Conservation (phyloP, 2,113 vertebrate genomes). For the Oreochromis spilurus region DNA sequence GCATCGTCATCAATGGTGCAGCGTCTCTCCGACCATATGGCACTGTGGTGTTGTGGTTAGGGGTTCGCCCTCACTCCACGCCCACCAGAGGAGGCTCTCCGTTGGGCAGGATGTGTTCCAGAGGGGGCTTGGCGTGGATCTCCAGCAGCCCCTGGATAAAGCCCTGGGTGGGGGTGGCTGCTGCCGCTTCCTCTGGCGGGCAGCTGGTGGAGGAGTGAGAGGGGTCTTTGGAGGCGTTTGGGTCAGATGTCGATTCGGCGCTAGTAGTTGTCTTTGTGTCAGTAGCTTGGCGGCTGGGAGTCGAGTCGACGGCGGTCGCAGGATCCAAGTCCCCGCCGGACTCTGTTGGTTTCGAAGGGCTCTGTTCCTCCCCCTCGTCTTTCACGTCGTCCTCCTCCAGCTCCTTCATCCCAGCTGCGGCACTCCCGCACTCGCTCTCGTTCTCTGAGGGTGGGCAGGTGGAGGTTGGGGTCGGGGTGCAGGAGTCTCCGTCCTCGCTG, state of each 20-base stretch:
- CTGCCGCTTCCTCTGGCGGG: not conserved
- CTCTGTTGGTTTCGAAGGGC: not conserved
- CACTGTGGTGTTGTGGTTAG: slow-evolving; percentile 46
- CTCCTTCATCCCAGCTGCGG: slow-evolving; percentile 1
- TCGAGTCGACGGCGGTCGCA: rapidly evolving
- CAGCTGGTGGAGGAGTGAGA: not conserved
- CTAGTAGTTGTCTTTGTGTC: slow-evolving; percentile 28
- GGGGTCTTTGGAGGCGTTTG: slow-evolving; percentile 30
- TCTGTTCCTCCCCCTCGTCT: not conserved
- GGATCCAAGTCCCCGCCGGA: not conserved
- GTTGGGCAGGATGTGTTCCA: slow-evolving; percentile 73
- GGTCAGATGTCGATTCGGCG: not conserved
- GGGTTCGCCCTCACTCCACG: slow-evolving; percentile 73
- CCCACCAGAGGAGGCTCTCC: slow-evolving; percentile 79
- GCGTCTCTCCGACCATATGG: slow-evolving; percentile 48
- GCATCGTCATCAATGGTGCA: slow-evolving; percentile 3
- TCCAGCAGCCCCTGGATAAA: slow-evolving; percentile 79
- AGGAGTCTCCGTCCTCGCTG: slow-evolving; percentile 84
- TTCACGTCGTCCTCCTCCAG: slow-evolving; percentile 25
- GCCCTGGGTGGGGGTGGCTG: slow-evolving; percentile 15
- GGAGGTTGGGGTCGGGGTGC: slow-evolving; percentile 80
- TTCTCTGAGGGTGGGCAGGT: slow-evolving; percentile 79
- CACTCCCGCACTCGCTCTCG: slow-evolving; percentile 68
- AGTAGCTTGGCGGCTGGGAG: slow-evolving; percentile 15
- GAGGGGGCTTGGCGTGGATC: slow-evolving; percentile 69